A percentile compares a stretch with the other conserved stretches of the same genome.
Evolutionary conservation across 1,140 invertebrate species (phyloP).

Genomic region (Oncopodura yosiiana): DNA sequence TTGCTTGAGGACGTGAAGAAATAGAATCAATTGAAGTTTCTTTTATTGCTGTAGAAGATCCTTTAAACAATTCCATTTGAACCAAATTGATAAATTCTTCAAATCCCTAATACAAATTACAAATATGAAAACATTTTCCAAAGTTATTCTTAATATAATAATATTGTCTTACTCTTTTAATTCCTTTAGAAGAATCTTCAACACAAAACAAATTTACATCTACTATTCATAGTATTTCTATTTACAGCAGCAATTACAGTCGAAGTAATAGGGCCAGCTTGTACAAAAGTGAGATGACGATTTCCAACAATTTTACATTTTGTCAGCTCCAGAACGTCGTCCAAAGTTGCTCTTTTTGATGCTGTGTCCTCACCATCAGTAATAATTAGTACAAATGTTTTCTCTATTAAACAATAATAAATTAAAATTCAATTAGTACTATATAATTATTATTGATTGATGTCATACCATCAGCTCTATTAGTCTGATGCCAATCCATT

Average conservation of each 20-base stretch:
- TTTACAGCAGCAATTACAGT: neutral
- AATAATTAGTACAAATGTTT: neutral
- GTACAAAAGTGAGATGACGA: conserved; percentile 2
- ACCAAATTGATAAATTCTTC: too few species aligned
- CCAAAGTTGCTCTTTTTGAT: neutral
- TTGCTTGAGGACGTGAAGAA: too few species aligned
- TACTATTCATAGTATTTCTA: neutral
- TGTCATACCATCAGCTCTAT: too few species aligned
- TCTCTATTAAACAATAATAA: neutral
- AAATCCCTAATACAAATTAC: too few species aligned
- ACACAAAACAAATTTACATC: neutral
- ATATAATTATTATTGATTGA: too few species aligned
- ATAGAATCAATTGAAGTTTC: too few species aligned
- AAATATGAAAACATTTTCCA: too few species aligned
- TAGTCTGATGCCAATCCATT: too few species aligned
- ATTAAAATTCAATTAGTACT: neutral
- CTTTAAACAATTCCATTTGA: too few species aligned
- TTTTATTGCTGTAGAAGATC: too few species aligned
- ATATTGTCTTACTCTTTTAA: too few species aligned
- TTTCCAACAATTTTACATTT: conserved; percentile 1
- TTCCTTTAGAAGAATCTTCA: neutral
- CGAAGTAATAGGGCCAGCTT: neutral
- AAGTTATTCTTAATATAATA: too few species aligned
- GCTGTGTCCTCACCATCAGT: conserved; percentile 1
- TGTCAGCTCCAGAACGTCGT: neutral